Conservation (phyloP, 2,888 invertebrate genomes). For the Thyatira batis region DNA sequence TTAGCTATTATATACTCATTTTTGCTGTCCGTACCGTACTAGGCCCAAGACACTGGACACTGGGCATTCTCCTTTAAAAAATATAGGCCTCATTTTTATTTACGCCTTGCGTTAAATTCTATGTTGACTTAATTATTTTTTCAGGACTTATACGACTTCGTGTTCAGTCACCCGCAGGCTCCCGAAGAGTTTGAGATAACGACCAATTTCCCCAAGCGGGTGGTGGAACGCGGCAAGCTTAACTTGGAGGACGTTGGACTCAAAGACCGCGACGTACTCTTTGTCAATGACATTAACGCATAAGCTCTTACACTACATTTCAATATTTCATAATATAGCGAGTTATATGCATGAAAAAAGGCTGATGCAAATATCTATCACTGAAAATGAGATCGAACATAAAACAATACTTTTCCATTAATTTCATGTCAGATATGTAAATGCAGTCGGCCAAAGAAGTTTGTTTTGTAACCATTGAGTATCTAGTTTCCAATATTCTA, state of each 20-base stretch:
- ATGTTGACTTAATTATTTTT: no score
- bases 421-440: no score
- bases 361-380: not conserved
- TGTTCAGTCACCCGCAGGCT: conserved; percentile 96
- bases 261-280: conserved; percentile 94
- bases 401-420: not conserved
- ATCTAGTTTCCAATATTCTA: not conserved
- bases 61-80: no score
- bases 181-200: conserved; percentile 97
- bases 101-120: no score
- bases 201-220: conserved; percentile 96
- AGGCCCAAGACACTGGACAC: no score
- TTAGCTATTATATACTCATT: no score
- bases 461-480: no score
- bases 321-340: not conserved
- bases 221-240: conserved; percentile 84
- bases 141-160: conserved; percentile 96
- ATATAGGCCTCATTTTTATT: no score
- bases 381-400: not conserved
- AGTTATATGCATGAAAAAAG: not conserved
- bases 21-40: no score
- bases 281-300: conserved; percentile 96
- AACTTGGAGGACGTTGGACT: conserved; percentile 91
- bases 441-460: no score
- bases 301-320: conserved; percentile 43